Percentiles rank a stretch among this genome's conserved stretches.
Evolutionary conservation across 2,888 invertebrate genomes (phyloP).

Genomic region (Theretra japonica): DNA sequence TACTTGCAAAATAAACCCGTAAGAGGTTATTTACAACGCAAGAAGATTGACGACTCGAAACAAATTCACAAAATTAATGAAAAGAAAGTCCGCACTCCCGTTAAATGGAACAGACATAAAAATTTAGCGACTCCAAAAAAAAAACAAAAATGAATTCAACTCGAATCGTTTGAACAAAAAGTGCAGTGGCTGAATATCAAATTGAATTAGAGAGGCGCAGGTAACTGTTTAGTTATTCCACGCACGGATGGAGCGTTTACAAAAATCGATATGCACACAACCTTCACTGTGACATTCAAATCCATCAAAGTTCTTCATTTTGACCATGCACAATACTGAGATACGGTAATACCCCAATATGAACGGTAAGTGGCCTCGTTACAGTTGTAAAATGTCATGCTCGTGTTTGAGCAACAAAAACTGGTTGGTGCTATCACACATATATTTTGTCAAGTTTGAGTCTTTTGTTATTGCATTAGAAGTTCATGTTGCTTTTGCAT

Average conservation of each 20-base stretch:
- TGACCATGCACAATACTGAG: conserved; percentile 57
- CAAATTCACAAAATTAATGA: conserved; percentile 20
- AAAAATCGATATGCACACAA: conserved; percentile 51
- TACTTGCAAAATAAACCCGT: background rate
- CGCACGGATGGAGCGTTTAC: conserved; percentile 48
- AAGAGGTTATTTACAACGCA: background rate
- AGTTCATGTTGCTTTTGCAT: conserved; percentile 11
- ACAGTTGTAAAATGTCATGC: conserved; percentile 81
- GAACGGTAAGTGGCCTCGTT: conserved; percentile 78
- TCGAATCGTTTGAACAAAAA: conserved; percentile 28
- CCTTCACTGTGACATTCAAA: conserved; percentile 70
- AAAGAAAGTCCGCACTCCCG: conserved; percentile 16
- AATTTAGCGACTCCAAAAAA: background rate
- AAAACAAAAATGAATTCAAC: background rate
- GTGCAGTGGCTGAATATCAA: conserved; percentile 26
- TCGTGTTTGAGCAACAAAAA: conserved; percentile 69
- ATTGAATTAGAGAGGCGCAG: conserved; percentile 28
- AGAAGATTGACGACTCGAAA: conserved; percentile 6
- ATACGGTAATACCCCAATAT: conserved; percentile 69
- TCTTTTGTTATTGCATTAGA: conserved; percentile 35
- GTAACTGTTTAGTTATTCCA: conserved; percentile 43
- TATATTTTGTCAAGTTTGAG: conserved; percentile 31
- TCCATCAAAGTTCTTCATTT: conserved; percentile 62
- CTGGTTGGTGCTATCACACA: conserved; percentile 61
- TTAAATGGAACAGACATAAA: conserved; percentile 19